Base-by-base conservation (phyloP, 1,140 invertebrate species). In the Panulirus ornatus region DNA sequence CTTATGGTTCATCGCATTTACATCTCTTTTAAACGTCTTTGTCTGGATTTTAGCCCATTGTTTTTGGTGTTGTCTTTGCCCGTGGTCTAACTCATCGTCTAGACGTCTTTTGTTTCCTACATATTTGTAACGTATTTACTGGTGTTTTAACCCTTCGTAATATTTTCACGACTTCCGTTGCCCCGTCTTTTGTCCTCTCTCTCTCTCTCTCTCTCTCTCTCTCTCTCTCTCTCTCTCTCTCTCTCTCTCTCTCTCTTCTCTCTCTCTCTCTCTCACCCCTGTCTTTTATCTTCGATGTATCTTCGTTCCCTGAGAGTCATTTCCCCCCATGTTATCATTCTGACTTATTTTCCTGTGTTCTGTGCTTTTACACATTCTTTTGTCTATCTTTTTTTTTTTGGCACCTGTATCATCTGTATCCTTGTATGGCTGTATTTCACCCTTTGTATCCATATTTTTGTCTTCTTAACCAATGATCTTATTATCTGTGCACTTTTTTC, bases 171-270 rank as follows among this genome's bases (percentile, higher is more conserved):
- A n/a, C n/a, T n/a, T n/a, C 51, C 27, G 19, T 73, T 27, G 8
- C 16, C 27, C 70, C 27, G 19, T 73, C 70, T 73, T 11, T 73
- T 27, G 8, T 27, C 27, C 30, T 73, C 19, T 73, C 19, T 73
- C 34, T 27, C 19, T 73, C 19, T 73, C 34, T 73, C 34, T 36
- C 34, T 73, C 70, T 36, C 70, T 73, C 34, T 36, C 34, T 36
- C 70, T 73, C 34, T 36, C 70, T 73, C 70, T 73, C 34, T 73
- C 34, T 36, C 34, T 73, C 70, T 27, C 70, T 73, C 34, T 36
- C 34, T 36, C 34, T 73, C 34, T 73, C 34, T 36, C 70, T 73
- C 70, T 36, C 30, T 34, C 27, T 73, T 36, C 34, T 73, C 70
- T 73, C 19, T 73, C 34, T 73, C 34, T 36, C 51, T 58, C 51